Evolutionary conservation across 2,797 vertebrate species (phyloP).

Genomic region (Pipistrellus pipistrellus): DNA sequence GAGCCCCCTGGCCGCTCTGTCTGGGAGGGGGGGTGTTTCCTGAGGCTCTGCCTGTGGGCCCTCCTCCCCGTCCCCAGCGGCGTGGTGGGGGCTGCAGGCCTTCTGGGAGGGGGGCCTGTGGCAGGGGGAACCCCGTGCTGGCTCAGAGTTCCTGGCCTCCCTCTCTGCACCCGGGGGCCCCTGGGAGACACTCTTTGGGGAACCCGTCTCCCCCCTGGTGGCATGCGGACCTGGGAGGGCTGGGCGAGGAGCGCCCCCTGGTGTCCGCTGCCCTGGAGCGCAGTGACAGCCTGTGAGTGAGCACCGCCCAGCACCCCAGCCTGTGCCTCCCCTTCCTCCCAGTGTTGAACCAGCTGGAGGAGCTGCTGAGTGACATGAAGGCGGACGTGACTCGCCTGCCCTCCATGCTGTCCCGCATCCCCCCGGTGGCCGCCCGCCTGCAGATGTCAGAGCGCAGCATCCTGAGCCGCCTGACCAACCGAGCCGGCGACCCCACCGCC

Average conservation of each 20-base stretch:
- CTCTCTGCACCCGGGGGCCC: not conserved
- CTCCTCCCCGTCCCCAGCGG: fast-evolving
- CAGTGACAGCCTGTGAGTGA: fast-evolving
- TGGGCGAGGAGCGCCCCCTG: not conserved
- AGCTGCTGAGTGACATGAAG: constrained; percentile 99
- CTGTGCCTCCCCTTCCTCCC: no score
- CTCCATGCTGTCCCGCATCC: constrained; percentile 98
- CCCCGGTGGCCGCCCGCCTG: constrained; percentile 96
- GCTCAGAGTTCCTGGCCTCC: not conserved
- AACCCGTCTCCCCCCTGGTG: not conserved
- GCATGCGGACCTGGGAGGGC: not conserved
- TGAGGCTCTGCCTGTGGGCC: not conserved
- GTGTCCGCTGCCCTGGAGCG: fast-evolving
- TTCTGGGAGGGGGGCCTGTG: not conserved
- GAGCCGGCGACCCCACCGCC: constrained; percentile 93
- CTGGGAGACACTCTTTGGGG: not conserved
- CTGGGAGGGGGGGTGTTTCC: not conserved
- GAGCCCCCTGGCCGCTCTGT: not conserved
- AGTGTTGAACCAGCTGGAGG: constrained; percentile 99
- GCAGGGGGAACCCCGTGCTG: not conserved
- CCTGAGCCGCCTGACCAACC: constrained; percentile 97
- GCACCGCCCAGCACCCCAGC: fast-evolving
- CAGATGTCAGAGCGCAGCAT: constrained; percentile 99
- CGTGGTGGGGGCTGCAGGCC: not conserved
- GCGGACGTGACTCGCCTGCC: constrained; percentile 97